Conservation (phyloP, 2,888 invertebrate genomes). For the Cybosia mesomella region DNA sequence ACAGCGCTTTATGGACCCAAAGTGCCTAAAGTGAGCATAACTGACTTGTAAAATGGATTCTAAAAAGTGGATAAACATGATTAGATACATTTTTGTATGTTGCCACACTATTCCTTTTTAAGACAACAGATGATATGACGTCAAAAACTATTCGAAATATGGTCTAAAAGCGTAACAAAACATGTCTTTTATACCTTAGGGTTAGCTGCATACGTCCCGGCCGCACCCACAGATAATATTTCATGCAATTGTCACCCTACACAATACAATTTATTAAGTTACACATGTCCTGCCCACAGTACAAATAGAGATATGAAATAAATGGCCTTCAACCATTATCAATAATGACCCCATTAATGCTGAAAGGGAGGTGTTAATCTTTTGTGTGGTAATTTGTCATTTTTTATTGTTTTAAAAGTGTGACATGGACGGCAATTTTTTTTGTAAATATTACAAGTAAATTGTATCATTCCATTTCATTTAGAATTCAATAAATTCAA, state of each 20-base stretch:
- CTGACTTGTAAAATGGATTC: too few relatives aligned
- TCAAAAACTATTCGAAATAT: not conserved
- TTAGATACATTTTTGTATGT: too few relatives aligned
- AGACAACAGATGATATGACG: not conserved
- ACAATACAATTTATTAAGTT: conserved; percentile 76
- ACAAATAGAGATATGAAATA: conserved; percentile 82
- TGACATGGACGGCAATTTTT: not conserved
- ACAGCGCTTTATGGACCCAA: too few relatives aligned
- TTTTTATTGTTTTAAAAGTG: conserved; percentile 46
- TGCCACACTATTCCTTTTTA: not conserved
- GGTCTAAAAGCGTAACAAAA: conserved; percentile 35
- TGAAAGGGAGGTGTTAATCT: conserved; percentile 64
- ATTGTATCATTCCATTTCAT: not conserved
- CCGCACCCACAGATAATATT: conserved; percentile 74
- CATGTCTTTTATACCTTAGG: conserved; percentile 44
- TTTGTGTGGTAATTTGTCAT: conserved; percentile 48
- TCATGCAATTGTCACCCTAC: conserved; percentile 78
- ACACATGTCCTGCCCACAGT: conserved; percentile 76
- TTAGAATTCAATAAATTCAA: too few relatives aligned
- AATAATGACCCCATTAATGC: conserved; percentile 69
- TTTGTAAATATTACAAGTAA: not conserved
- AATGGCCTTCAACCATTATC: conserved; percentile 71
- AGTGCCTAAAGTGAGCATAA: too few relatives aligned
- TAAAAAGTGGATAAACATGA: too few relatives aligned
- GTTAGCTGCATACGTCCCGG: conserved; percentile 67